Base-by-base conservation (phyloP, 2,113 vertebrate genomes). In the Ammodytes marinus region DNA sequence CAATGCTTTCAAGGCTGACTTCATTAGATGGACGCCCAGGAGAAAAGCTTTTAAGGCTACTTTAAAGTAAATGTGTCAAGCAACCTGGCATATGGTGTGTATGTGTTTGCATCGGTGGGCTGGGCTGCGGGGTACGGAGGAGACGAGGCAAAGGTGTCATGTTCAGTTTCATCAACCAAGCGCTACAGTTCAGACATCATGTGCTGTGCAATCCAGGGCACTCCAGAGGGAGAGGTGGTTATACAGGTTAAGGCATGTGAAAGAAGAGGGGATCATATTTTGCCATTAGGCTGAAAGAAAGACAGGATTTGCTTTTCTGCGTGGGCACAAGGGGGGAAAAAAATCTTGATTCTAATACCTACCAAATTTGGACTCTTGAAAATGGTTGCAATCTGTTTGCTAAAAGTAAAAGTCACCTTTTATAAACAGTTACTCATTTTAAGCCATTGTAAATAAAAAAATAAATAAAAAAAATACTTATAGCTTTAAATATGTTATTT, bases 1-100 rank as follows among this genome's bases (percentile, higher is more conserved):
- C 88, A 87, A 88, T 67, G 83, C 89, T 91, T 93, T 92, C 83
- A 90, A 88, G 81, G 86, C 86, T 77, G 77, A 85, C 79, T 92
- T 94, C 87, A 93, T 94, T 92, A 89, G 85, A 91, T 76, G 84
- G 89, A 88, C 19, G 58, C 87, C 78, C 80, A 77, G 58, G 87
- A 92, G 84, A 82, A 84, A 89, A 71, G 88, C 88, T 91, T 94
- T 93, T 89, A 90, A 90, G 83, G 84, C 59, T 9, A 80, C 69
- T 88, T 83, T 79, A 86, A 86, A 88, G 80, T 85, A 91, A 91
- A 90, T 54, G 72, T 82, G 75, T 84, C 83, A 89, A 78, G 84
- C 75, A 76, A 86, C 66, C 79, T 66, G 83, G 73, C 86, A 85
- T 84, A 83, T 68, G 74, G 77, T 86, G 74, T 27, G 77, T 78